Conservation (phyloP, 92 coral and sea anemone genomes). For the Anthopleura xanthogrammica region DNA sequence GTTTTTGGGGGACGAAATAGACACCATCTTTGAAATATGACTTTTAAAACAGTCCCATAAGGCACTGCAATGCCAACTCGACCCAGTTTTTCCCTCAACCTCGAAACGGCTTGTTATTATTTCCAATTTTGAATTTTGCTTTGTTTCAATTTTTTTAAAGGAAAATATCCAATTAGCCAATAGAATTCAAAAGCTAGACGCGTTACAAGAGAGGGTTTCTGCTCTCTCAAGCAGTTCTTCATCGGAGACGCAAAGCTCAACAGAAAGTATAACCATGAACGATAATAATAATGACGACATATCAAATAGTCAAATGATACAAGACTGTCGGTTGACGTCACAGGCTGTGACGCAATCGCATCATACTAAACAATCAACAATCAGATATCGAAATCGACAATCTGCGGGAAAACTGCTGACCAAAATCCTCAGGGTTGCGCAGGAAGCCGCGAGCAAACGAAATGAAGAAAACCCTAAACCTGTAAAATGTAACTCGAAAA, state of each 20-base stretch:
- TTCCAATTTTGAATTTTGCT: neutral
- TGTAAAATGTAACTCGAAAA: neutral
- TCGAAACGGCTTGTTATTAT: neutral
- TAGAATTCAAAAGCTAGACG: neutral
- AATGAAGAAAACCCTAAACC: neutral
- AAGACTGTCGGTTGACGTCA: neutral
- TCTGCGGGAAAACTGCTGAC: slow-evolving; percentile 12
- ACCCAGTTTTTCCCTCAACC: no score
- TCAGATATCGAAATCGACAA: slow-evolving; percentile 3
- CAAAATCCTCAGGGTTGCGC: slow-evolving; percentile 11
- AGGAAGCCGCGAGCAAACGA: slow-evolving; percentile 14
- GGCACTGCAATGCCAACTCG: no score
- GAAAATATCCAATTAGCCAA: neutral
- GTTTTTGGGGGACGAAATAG: no score
- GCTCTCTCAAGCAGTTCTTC: neutral
- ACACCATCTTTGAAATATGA: no score
- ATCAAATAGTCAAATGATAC: neutral
- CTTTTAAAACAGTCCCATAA: no score
- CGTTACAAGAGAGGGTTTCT: slow-evolving; percentile 23
- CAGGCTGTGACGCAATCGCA: neutral
- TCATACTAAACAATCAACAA: slow-evolving; percentile 18
- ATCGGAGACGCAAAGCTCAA: neutral
- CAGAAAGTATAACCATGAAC: neutral
- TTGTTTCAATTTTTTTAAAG: neutral
- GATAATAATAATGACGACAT: neutral